A percentile compares a stretch with the other conserved stretches of the same genome.
These are phyloP conservation scores for Malurus elegans DNA, from an alignment of 2,113 vertebrate genomes.

Conservation along the genomic window DNA sequence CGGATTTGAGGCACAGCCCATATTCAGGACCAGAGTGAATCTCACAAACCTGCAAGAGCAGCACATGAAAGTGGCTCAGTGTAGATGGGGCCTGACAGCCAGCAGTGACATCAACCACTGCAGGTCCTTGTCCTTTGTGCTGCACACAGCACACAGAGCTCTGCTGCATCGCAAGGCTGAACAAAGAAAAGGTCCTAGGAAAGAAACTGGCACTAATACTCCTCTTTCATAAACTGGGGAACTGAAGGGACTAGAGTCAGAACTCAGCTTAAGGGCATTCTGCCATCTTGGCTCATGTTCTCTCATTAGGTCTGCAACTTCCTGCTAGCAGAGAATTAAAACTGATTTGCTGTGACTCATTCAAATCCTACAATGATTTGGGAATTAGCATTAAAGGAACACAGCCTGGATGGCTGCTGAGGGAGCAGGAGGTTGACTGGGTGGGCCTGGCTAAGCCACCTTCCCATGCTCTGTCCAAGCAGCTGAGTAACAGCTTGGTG, in stretches of 20 bases:
- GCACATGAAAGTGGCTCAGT: neutral
- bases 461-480: neutral
- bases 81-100: neutral
- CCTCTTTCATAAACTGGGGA: neutral
- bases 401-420: neutral
- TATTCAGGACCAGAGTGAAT: neutral
- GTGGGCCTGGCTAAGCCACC: neutral
- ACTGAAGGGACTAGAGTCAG: neutral
- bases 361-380: neutral
- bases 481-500: neutral
- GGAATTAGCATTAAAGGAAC: conserved; percentile 18
- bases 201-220: neutral
- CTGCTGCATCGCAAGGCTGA: neutral
- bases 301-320: conserved; percentile 11
- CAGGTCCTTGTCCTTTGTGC: neutral
- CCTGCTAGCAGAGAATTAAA: conserved; percentile 26
- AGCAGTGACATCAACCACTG: conserved; percentile 21
- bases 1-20: neutral
- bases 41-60: neutral
- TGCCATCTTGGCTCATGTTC: conserved; percentile 16
- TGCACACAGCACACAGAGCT: neutral
- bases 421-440: neutral
- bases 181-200: neutral
- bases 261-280: neutral
- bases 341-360: conserved; percentile 26